phyloP scores from a whole-genome alignment of 2,797 vertebrate species.

The Meriones psammophilus region DNA sequence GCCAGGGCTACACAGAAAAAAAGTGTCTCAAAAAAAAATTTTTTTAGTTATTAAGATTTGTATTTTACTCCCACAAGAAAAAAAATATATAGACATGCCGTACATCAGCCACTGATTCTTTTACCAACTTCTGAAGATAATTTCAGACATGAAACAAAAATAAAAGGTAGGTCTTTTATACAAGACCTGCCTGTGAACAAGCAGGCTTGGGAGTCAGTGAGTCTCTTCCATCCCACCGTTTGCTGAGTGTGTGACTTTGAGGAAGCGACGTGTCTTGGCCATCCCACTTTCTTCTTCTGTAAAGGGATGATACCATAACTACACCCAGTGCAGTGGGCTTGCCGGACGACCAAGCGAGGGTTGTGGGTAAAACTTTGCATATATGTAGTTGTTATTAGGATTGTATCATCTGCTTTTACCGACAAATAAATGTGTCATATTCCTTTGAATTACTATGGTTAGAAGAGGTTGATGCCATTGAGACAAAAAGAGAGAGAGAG shows the following conservation, averaged over 20 bases:
- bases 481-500: background rate
- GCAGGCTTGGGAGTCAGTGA: background rate
- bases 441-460: background rate
- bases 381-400: background rate
- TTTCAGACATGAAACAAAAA: background rate
- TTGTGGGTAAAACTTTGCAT: background rate
- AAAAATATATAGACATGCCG: background rate
- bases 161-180: background rate
- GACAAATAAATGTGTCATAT: background rate
- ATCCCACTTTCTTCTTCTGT: background rate
- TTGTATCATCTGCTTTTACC: background rate
- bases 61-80: background rate
- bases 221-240: background rate
- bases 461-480: background rate
- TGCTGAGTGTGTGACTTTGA: background rate
- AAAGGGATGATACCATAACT: background rate
- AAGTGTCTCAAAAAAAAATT: background rate
- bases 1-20: background rate
- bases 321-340: background rate
- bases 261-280: background rate
- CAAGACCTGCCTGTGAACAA: background rate
- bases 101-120: constrained; percentile 7
- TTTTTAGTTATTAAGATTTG: background rate
- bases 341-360: background rate
- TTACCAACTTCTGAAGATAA: constrained; percentile 21